Evolutionary conservation across 2,888 invertebrate genomes (phyloP).

Genomic region (Pachycephus smyrnensis): DNA sequence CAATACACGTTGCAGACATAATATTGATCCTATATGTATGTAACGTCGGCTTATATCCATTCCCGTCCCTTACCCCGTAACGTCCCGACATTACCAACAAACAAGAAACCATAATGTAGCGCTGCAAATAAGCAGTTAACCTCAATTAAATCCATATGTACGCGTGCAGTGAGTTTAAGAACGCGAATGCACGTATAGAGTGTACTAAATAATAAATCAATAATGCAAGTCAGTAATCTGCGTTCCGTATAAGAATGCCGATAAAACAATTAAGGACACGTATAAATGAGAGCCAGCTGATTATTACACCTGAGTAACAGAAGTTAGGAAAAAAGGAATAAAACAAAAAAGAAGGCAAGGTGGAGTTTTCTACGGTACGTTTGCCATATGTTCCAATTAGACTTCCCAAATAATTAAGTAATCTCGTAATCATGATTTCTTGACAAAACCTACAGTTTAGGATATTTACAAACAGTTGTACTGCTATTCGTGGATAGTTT

Average conservation of each 20-base stretch:
- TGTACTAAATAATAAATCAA: conserved; percentile 56
- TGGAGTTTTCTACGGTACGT: background rate
- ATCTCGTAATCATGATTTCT: background rate
- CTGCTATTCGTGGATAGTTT: background rate
- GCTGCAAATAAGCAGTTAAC: conserved; percentile 57
- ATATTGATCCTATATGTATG: background rate
- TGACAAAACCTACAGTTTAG: background rate
- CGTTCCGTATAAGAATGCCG: conserved; percentile 26
- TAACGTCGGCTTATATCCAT: background rate
- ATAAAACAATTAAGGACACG: conserved; percentile 16
- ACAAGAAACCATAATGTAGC: conserved; percentile 39
- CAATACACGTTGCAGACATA: conserved; percentile 6
- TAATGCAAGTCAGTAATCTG: conserved; percentile 50
- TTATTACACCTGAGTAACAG: background rate
- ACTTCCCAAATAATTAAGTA: background rate
- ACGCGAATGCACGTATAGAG: conserved; percentile 26
- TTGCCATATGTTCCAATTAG: background rate
- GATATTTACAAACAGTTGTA: background rate
- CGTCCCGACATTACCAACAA: conserved; percentile 6
- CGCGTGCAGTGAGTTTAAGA: conserved; percentile 29
- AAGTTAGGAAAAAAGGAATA: background rate
- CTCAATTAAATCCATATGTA: conserved; percentile 49
- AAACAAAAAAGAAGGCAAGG: background rate
- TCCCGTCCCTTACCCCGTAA: background rate
- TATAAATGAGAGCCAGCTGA: conserved; percentile 20